These are phyloP conservation scores for Parnassius smintheus DNA, from an alignment of 2,888 invertebrate genomes.

Conservation along the genomic window DNA sequence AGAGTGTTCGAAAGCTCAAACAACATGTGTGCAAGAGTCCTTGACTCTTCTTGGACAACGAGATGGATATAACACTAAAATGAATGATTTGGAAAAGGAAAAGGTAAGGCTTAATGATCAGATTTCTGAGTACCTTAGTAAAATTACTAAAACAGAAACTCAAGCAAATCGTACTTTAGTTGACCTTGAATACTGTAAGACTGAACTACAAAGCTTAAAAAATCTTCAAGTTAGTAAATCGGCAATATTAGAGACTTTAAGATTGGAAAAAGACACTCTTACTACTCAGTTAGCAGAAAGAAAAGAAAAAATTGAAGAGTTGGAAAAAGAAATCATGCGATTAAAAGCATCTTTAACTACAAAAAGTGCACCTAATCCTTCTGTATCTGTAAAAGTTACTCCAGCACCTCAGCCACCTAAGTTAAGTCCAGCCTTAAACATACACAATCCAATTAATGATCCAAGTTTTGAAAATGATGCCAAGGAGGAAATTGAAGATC, in stretches of 20 bases:
- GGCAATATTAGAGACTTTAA: conserved; percentile 67
- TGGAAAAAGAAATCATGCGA: conserved; percentile 64
- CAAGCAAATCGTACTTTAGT: conserved; percentile 63
- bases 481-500: conserved; percentile 74
- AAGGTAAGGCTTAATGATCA: conserved; percentile 56
- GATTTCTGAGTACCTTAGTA: conserved; percentile 51
- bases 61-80: conserved; percentile 60
- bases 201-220: conserved; percentile 70
- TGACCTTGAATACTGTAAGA: conserved; percentile 67
- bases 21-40: conserved; percentile 68
- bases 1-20: conserved; percentile 67
- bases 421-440: conserved; percentile 60
- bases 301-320: conserved; percentile 63
- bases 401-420: conserved; percentile 67
- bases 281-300: conserved; percentile 61
- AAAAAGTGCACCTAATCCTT: conserved; percentile 56
- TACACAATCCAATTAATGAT: conserved; percentile 60
- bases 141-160: conserved; percentile 57
- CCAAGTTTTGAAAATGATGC: conserved; percentile 71
- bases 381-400: conserved; percentile 57
- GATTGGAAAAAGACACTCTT: conserved; percentile 69
- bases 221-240: conserved; percentile 72
- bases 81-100: conserved; percentile 59
- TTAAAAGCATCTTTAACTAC: conserved; percentile 61
- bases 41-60: conserved; percentile 64